Conservation (phyloP, 2,888 invertebrate species). For the Heliconius hortense region DNA sequence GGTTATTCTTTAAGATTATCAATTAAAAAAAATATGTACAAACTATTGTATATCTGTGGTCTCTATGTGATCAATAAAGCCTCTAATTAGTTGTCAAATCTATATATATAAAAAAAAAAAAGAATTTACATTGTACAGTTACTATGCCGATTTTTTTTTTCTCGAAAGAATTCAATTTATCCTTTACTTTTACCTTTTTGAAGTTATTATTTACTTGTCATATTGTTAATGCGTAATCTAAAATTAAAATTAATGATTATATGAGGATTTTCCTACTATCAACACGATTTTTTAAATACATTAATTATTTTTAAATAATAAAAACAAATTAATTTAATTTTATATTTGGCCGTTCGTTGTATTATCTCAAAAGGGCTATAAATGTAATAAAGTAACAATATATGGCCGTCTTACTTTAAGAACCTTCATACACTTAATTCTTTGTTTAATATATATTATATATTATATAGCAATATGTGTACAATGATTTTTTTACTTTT, state of each 20-base stretch:
- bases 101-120: too few relatives aligned
- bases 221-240: background rate
- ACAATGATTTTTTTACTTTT: background rate
- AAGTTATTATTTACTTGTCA: background rate
- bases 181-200: background rate
- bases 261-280: background rate
- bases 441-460: background rate
- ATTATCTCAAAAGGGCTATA: slow-evolving; percentile 1
- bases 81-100: background rate
- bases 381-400: background rate
- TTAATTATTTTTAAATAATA: slow-evolving; percentile 1
- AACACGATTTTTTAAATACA: background rate
- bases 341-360: background rate
- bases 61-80: background rate
- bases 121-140: background rate
- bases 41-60: too few relatives aligned
- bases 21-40: too few relatives aligned
- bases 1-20: too few relatives aligned
- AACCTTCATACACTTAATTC: background rate
- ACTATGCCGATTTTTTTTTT: background rate
- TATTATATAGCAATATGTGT: background rate
- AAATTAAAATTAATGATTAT: background rate
- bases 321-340: slow-evolving; percentile 4
- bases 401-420: background rate
- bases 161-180: background rate